Evolutionary conservation across 2,797 vertebrate genomes (phyloP).

Genomic region (Galago senegalensis): DNA sequence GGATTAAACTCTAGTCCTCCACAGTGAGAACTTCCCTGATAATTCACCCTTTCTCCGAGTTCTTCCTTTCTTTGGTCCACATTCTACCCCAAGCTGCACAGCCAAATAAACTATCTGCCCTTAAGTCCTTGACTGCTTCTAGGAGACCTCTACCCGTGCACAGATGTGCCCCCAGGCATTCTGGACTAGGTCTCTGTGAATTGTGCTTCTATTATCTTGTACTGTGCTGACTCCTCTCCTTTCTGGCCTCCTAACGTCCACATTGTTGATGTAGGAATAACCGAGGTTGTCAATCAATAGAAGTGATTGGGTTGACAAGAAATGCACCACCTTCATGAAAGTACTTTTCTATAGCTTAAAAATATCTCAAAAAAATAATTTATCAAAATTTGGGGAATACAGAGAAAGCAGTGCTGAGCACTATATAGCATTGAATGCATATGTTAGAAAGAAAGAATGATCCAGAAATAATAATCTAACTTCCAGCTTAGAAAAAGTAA

Average conservation of each 20-base stretch:
- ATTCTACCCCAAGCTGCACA: neutral
- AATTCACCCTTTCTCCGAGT: neutral
- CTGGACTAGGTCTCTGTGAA: neutral
- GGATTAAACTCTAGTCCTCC: neutral
- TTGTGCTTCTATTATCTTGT: neutral
- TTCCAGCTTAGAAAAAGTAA: neutral
- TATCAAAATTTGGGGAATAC: neutral
- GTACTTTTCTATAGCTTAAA: slow-evolving; percentile 24
- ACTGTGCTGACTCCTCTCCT: neutral
- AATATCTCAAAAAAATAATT: neutral
- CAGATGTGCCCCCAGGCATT: neutral
- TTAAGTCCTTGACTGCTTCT: neutral
- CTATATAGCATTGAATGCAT: neutral
- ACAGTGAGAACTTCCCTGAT: neutral
- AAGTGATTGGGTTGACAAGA: neutral
- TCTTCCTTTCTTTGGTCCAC: neutral
- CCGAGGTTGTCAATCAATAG: neutral
- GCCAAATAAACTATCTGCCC: neutral
- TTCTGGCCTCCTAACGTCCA: neutral
- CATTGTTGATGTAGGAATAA: neutral
- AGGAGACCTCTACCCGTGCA: neutral
- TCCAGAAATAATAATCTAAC: neutral
- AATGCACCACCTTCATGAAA: neutral
- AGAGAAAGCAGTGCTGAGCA: neutral
- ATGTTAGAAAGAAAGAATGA: neutral